A percentile compares a stretch with the other conserved stretches of the same genome.
phyloP scores from a whole-genome alignment of 1,140 invertebrate species.

The Sesamia nonagrioides region DNA sequence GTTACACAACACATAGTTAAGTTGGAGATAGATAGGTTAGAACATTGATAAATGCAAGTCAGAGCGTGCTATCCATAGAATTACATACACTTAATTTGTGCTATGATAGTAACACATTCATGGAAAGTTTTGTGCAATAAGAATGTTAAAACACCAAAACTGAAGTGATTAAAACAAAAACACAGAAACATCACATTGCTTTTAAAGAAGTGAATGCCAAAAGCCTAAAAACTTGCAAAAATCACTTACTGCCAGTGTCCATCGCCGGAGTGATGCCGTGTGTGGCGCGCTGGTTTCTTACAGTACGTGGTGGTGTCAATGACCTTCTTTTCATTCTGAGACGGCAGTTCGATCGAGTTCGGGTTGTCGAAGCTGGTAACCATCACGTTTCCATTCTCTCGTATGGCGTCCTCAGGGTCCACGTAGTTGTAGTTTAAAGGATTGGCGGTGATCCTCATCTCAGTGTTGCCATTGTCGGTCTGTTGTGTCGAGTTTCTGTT shows the following conservation, averaged over 20 bases:
- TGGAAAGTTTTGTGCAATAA: background rate
- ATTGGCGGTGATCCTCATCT: slow-evolving; percentile 93
- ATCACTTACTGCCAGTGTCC: slow-evolving; percentile 86
- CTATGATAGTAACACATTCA: background rate
- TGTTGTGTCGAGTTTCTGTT: slow-evolving; percentile 80
- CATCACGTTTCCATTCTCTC: slow-evolving; percentile 86
- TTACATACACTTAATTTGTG: background rate
- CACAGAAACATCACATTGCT: background rate
- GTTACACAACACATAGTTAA: too few species aligned
- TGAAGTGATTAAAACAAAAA: background rate
- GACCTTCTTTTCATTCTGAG: slow-evolving; percentile 76
- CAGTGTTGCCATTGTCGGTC: slow-evolving; percentile 77
- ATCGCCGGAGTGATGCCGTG: slow-evolving; percentile 82
- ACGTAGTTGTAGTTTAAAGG: slow-evolving; percentile 91
- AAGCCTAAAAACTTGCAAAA: slow-evolving; percentile 50
- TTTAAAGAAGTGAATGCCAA: background rate
- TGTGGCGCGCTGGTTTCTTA: slow-evolving; percentile 86
- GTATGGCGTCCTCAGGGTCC: slow-evolving; percentile 89
- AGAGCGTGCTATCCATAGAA: background rate
- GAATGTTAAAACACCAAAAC: background rate
- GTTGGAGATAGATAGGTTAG: slow-evolving; percentile 1
- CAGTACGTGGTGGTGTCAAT: slow-evolving; percentile 93
- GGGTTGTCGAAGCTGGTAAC: slow-evolving; percentile 92
- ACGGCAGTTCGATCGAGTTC: slow-evolving; percentile 91
- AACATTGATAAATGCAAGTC: background rate